Conservation (phyloP, 2,113 vertebrate species). For the Acinonyx jubatus region DNA sequence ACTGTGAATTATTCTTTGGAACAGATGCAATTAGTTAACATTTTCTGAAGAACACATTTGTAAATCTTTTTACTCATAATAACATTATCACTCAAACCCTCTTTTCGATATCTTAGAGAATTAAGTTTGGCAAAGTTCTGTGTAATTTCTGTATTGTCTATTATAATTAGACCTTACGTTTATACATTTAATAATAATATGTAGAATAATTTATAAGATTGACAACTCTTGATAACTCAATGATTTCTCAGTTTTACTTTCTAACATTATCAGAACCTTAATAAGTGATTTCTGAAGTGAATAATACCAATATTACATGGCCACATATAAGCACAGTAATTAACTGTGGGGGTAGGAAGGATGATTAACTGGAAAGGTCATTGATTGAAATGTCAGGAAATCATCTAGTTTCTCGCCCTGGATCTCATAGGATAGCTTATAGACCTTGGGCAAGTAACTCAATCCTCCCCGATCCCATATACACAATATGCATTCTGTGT, state of each 20-base stretch:
- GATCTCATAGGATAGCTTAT: background rate
- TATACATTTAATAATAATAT: constrained; percentile 41
- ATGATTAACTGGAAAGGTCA: background rate
- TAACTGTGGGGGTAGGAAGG: background rate
- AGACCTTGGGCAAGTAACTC: background rate
- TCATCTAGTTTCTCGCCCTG: background rate
- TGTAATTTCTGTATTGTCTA: constrained; percentile 24
- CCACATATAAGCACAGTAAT: background rate
- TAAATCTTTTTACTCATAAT: constrained; percentile 25
- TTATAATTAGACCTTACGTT: constrained; percentile 35
- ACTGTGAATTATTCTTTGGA: constrained; percentile 61
- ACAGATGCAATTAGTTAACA: constrained; percentile 57
- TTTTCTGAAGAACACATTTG: constrained; percentile 68
- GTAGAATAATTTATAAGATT: background rate
- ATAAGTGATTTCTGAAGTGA: background rate
- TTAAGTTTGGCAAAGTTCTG: background rate
- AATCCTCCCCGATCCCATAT: background rate
- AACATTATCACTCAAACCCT: background rate
- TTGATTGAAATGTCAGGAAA: background rate
- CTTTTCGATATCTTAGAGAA: background rate
- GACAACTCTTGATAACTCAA: background rate
- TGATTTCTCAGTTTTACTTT: constrained; percentile 27
- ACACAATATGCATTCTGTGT: no score
- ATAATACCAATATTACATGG: background rate
- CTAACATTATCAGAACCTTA: constrained; percentile 15